Percentiles rank a stretch among this genome's conserved stretches.
Evolutionary conservation across 1,140 invertebrate species (phyloP).

Genomic region (Papilio polytes): DNA sequence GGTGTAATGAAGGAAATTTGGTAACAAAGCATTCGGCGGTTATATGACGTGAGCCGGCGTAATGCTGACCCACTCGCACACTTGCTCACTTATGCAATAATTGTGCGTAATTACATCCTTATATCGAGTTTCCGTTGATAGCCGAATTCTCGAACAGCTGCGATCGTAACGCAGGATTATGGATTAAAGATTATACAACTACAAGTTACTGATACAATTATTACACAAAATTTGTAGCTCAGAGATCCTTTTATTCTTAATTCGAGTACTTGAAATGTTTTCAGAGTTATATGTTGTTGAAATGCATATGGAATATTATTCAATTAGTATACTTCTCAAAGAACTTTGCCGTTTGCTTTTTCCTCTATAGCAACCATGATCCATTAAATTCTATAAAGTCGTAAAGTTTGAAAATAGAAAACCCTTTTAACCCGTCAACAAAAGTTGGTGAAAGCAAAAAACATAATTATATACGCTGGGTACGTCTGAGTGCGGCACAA

Average conservation of each 20-base stretch:
- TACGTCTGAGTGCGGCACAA: slow-evolving; percentile 27
- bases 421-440: slow-evolving; percentile 23
- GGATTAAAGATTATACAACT: not conserved
- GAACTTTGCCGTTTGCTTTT: not conserved
- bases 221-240: not conserved
- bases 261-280: not conserved
- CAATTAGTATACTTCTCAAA: not conserved
- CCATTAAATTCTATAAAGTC: slow-evolving; percentile 16
- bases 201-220: not conserved
- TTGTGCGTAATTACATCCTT: slow-evolving; percentile 44
- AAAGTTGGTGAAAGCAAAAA: slow-evolving; percentile 28
- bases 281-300: not conserved
- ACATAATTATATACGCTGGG: slow-evolving; percentile 25
- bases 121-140: slow-evolving; percentile 35
- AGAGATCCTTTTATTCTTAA: not conserved
- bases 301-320: not conserved
- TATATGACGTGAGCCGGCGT: slow-evolving; percentile 41
- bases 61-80: slow-evolving; percentile 46
- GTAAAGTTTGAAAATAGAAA: slow-evolving; percentile 1
- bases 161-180: not conserved
- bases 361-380: not conserved
- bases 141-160: slow-evolving; percentile 9
- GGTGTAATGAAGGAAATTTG: slow-evolving; percentile 18
- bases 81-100: slow-evolving; percentile 47
- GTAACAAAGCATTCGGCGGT: slow-evolving; percentile 18